These are phyloP conservation scores for Tetragonula carbonaria DNA, from an alignment of 2,888 invertebrate species.

Conservation along the genomic window DNA sequence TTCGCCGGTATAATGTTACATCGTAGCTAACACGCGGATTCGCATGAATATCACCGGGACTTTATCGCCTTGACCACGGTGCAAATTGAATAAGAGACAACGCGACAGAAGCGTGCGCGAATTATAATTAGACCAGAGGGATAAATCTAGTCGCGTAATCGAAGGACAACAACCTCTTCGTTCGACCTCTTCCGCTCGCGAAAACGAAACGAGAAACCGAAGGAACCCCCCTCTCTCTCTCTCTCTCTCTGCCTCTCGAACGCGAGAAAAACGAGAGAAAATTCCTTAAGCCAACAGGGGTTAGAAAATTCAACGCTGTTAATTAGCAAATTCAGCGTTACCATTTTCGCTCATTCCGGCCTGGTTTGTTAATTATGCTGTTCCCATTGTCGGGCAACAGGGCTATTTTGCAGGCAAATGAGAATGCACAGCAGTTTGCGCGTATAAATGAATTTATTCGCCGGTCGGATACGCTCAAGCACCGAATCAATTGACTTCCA, in stretches of 20 bases:
- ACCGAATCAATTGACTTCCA: constrained; percentile 42
- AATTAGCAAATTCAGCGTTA: constrained; percentile 23
- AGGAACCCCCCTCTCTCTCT: too few species aligned
- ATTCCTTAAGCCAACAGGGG: not conserved
- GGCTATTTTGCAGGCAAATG: constrained; percentile 48
- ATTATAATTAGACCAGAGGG: constrained; percentile 28
- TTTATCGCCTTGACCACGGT: constrained; percentile 26
- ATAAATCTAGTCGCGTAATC: not conserved
- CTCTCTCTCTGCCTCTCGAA: not conserved
- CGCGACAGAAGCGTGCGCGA: constrained; percentile 5
- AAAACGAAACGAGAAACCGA: not conserved
- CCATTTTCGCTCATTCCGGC: constrained; percentile 13
- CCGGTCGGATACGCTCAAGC: constrained; percentile 8
- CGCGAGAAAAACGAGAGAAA: not conserved
- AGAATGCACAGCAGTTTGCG: constrained; percentile 36
- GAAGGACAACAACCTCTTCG: not conserved
- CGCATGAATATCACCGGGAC: constrained; percentile 35
- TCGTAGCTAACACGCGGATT: constrained; percentile 31
- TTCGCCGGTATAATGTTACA: constrained; percentile 32
- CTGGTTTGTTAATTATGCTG: constrained; percentile 38
- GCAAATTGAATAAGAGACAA: constrained; percentile 44
- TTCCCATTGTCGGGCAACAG: constrained; percentile 28
- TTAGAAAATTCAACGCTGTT: constrained; percentile 19
- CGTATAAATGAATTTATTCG: constrained; percentile 51
- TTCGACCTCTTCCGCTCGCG: not conserved